A percentile compares a stretch with the other conserved stretches of the same genome.
Conservation (phyloP, 2,797 vertebrate species). For the Nannoperca australis region DNA sequence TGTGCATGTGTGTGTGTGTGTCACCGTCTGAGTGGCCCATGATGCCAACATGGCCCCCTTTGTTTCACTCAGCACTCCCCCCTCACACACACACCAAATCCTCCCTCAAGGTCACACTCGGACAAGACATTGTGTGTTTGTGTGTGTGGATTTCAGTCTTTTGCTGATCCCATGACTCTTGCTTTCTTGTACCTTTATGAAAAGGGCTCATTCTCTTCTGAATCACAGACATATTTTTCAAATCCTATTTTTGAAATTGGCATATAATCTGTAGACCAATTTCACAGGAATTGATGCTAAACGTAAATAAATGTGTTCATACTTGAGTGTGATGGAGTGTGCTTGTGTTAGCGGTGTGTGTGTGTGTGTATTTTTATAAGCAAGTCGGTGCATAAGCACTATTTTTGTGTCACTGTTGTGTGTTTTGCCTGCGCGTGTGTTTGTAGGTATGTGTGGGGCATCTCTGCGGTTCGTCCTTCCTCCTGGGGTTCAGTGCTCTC, state of each 20-base stretch:
- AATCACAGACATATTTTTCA: slow-evolving; percentile 60
- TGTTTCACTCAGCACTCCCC: slow-evolving; percentile 63
- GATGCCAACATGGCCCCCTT: slow-evolving; percentile 75
- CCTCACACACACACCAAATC: slow-evolving; percentile 64
- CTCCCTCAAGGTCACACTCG: slow-evolving; percentile 76
- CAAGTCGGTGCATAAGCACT: slow-evolving; percentile 7
- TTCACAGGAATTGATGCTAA: slow-evolving; percentile 49
- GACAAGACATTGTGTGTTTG: slow-evolving; percentile 45
- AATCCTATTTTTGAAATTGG: slow-evolving; percentile 66
- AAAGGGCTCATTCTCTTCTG: slow-evolving; percentile 66
- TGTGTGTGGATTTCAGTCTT: slow-evolving; percentile 36
- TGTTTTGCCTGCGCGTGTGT: slow-evolving; percentile 34
- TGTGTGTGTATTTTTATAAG: slow-evolving; percentile 1
- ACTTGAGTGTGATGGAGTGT: slow-evolving; percentile 12
- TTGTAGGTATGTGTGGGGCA: slow-evolving; percentile 42
- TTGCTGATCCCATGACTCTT: slow-evolving; percentile 59
- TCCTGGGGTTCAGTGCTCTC: slow-evolving; percentile 69
- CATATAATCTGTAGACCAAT: slow-evolving; percentile 51
- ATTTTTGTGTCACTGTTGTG: slow-evolving; percentile 57
- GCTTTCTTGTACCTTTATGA: slow-evolving; percentile 63
- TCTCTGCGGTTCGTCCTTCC: slow-evolving; percentile 75
- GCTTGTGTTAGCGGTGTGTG: slow-evolving; percentile 21
- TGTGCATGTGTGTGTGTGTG: slow-evolving; percentile 46
- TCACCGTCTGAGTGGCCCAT: slow-evolving; percentile 50
- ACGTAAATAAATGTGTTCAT: slow-evolving; percentile 52